Conservation (phyloP, 2,797 vertebrate genomes). For the Pangasius larnaudii region DNA sequence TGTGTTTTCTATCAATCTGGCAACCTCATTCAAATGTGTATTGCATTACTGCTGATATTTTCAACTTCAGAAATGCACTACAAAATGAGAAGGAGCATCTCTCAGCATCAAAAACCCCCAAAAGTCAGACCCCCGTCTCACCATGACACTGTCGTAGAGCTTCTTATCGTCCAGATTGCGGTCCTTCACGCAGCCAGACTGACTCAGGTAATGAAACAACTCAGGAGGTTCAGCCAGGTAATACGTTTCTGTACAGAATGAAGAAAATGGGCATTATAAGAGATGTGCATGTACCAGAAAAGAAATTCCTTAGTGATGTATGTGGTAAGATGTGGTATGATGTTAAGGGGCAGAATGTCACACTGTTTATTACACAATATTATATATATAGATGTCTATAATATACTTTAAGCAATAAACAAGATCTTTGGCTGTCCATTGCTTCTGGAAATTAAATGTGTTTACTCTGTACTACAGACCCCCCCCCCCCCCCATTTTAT, state of each 20-base stretch:
- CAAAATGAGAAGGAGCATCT: background rate
- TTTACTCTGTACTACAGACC: background rate
- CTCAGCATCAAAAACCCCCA: background rate
- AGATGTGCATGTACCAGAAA: background rate
- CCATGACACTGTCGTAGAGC: conserved; percentile 89
- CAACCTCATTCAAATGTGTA: background rate
- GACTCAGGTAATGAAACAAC: conserved; percentile 85
- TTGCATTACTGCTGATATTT: background rate
- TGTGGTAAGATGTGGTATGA: background rate
- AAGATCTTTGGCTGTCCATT: background rate
- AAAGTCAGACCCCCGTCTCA: conserved; percentile 51
- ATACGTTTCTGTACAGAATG: conserved; percentile 71
- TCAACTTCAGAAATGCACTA: background rate
- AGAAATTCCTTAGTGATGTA: background rate
- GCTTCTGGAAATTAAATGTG: background rate
- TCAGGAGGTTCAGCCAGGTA: conserved; percentile 83
- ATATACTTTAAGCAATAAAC: background rate
- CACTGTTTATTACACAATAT: background rate
- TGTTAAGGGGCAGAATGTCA: background rate
- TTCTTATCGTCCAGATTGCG: conserved; percentile 85
- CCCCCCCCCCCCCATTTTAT: background rate
- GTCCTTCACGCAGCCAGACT: conserved; percentile 87
- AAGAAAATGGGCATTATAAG: background rate
- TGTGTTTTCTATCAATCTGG: background rate
- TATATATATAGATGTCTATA: background rate